These are phyloP conservation scores for Telmatherina bonti DNA, from an alignment of 2,797 vertebrate species.

Conservation along the genomic window DNA sequence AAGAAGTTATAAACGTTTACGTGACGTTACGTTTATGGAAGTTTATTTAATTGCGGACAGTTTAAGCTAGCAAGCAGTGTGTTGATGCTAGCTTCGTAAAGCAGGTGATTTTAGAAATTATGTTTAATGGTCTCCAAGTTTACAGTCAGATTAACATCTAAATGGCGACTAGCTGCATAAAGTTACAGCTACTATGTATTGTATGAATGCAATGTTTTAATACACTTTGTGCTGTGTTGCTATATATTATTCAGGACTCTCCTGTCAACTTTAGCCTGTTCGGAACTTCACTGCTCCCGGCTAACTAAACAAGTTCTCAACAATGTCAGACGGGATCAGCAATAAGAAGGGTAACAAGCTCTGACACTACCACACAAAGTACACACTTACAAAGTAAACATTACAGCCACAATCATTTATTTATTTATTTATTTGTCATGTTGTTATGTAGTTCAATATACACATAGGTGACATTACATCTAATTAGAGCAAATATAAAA, in stretches of 20 bases:
- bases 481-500: neutral
- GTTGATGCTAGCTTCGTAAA: neutral
- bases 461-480: neutral
- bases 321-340: slow-evolving; percentile 65
- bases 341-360: neutral
- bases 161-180: neutral
- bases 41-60: neutral
- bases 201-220: neutral
- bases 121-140: neutral
- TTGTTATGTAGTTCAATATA: too few relatives aligned
- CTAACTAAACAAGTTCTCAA: slow-evolving; percentile 11
- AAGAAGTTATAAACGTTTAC: neutral
- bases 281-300: neutral
- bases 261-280: neutral
- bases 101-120: neutral
- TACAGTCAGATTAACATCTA: neutral
- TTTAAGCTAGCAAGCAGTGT: neutral
- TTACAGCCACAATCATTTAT: too few relatives aligned
- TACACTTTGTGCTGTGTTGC: neutral
- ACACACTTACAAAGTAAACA: neutral
- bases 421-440: too few relatives aligned
- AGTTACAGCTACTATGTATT: neutral
- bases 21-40: neutral
- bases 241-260: slow-evolving; percentile 19
- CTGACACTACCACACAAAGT: neutral